Conservation (phyloP, 2,797 vertebrate genomes). For the Kryptolebias ocellatus region DNA sequence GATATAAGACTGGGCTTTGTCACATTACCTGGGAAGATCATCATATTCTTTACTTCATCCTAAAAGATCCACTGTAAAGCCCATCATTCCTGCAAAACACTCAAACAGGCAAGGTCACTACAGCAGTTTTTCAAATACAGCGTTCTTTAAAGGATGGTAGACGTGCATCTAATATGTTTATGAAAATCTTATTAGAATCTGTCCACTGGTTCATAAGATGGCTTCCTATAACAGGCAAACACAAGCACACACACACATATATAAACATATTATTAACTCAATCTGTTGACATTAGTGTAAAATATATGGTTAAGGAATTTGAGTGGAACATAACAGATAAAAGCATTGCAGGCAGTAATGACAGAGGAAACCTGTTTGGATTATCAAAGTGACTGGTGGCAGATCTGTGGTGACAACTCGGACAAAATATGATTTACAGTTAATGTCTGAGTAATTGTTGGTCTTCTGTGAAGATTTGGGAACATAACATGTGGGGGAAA, state of each 20-base stretch:
- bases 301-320: slow-evolving; percentile 49
- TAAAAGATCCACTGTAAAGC: slow-evolving; percentile 46
- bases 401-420: slow-evolving; percentile 6
- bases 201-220: too few species aligned
- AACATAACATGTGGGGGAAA: slow-evolving; percentile 14
- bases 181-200: too few species aligned
- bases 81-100: slow-evolving; percentile 34
- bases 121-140: too few species aligned
- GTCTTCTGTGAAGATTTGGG: slow-evolving; percentile 9
- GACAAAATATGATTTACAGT: neutral
- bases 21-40: slow-evolving; percentile 57
- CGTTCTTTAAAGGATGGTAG: too few species aligned
- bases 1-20: neutral
- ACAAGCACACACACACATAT: neutral
- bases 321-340: slow-evolving; percentile 45
- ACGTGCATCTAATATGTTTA: too few species aligned
- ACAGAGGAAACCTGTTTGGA: slow-evolving; percentile 26
- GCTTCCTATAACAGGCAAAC: too few species aligned
- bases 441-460: slow-evolving; percentile 4
- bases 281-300: slow-evolving; percentile 56
- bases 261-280: slow-evolving; percentile 43
- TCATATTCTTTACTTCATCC: slow-evolving; percentile 60
- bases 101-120: slow-evolving; percentile 17
- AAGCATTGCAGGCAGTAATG: slow-evolving; percentile 21
- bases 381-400: slow-evolving; percentile 11